Conservation (phyloP, 2,888 invertebrate species). For the Oscheius sp. region DNA sequence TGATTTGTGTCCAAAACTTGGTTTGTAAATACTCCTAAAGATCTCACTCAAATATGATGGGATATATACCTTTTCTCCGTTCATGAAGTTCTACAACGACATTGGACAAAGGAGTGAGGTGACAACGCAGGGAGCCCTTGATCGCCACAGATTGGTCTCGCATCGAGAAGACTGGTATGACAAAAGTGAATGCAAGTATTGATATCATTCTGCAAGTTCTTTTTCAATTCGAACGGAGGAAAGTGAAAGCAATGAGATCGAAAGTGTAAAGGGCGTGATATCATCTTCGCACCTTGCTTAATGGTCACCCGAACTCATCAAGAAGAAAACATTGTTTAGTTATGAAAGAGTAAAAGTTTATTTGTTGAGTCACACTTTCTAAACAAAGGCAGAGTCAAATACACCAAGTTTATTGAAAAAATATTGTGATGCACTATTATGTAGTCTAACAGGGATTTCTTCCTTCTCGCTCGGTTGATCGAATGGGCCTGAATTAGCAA, state of each 20-base stretch:
- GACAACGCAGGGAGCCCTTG: conserved; percentile 27
- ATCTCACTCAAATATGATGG: not conserved
- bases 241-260: not conserved
- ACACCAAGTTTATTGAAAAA: no score
- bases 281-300: not conserved
- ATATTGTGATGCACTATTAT: no score
- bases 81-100: conserved; percentile 15
- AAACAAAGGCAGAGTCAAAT: no score
- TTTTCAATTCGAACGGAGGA: not conserved
- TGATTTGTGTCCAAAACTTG: not conserved
- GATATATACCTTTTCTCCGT: conserved; percentile 14
- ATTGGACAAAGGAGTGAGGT: not conserved
- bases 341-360: no score
- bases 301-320: not conserved
- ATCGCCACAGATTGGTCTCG: conserved; percentile 58
- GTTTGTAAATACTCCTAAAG: conserved; percentile 2
- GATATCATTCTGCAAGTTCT: conserved; percentile 26
- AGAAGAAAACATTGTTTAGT: no score
- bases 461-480: conserved; percentile 4
- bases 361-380: no score
- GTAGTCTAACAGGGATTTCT: conserved; percentile 12
- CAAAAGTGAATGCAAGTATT: conserved; percentile 26
- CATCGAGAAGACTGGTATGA: conserved; percentile 41
- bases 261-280: not conserved
- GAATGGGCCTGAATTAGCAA: conserved; percentile 6